Percentiles rank a stretch among this genome's conserved stretches.
Evolutionary conservation across 2,888 invertebrate genomes (phyloP).

Genomic region (Adelphocoris suturalis): DNA sequence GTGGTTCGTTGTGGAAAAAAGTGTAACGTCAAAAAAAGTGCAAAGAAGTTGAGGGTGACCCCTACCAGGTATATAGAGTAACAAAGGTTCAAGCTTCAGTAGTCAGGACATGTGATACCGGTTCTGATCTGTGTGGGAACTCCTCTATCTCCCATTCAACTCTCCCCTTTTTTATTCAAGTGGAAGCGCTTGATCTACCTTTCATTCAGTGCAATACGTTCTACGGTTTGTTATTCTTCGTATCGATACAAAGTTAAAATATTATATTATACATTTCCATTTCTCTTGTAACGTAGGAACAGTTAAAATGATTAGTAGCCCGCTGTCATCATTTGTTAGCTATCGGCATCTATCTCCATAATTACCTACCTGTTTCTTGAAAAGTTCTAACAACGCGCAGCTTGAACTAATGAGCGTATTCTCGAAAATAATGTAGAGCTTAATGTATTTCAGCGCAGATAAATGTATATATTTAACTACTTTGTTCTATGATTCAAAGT

Average conservation of each 20-base stretch:
- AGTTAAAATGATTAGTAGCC: no score
- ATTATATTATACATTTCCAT: no score
- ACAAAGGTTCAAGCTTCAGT: conserved; percentile 55
- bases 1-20: conserved; percentile 31
- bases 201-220: not conserved
- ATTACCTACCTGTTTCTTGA: no score
- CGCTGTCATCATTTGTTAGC: no score
- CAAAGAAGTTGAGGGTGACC: conserved; percentile 34
- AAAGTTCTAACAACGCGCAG: no score
- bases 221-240: not conserved
- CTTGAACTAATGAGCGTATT: no score
- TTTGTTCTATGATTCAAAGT: no score
- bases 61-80: conserved; percentile 54
- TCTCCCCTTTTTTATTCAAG: conserved; percentile 33
- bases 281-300: no score
- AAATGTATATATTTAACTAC: no score
- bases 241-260: not conserved
- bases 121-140: conserved; percentile 57
- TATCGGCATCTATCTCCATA: no score
- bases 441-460: no score
- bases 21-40: not conserved
- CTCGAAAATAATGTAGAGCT: no score
- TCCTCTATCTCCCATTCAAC: conserved; percentile 47
- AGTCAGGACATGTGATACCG: conserved; percentile 52
- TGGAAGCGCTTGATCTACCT: conserved; percentile 48